Conservation (phyloP, 1,140 invertebrate species). For the Drosophila nikananu region DNA sequence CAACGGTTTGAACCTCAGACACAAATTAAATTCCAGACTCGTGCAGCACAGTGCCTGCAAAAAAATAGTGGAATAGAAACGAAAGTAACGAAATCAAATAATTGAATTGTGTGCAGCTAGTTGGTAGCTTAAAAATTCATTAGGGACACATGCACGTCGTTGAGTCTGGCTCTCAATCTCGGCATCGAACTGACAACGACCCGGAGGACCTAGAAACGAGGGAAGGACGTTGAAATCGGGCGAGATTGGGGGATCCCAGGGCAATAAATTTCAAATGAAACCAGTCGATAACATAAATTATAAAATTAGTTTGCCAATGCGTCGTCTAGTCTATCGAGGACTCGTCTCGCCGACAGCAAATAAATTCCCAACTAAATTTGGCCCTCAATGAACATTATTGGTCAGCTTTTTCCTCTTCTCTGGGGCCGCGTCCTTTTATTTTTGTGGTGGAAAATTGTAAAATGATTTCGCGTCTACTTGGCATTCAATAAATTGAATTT, state of each 20-base stretch:
- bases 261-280: constrained; percentile 64
- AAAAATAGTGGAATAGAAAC: constrained; percentile 21
- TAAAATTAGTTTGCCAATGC: constrained; percentile 63
- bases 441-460: constrained; percentile 37
- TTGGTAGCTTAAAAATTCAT: constrained; percentile 62
- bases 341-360: constrained; percentile 48
- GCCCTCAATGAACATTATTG: constrained; percentile 15
- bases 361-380: constrained; percentile 45
- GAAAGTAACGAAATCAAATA: constrained; percentile 56
- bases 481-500: constrained; percentile 61
- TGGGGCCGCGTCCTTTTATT: not conserved
- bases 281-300: constrained; percentile 65
- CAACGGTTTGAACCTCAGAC: constrained; percentile 47
- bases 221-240: constrained; percentile 25
- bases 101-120: constrained; percentile 62
- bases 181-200: constrained; percentile 27
- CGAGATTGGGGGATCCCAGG: not conserved
- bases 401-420: constrained; percentile 19
- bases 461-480: constrained; percentile 35
- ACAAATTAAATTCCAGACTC: constrained; percentile 63
- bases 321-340: constrained; percentile 19
- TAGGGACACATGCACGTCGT: constrained; percentile 45
- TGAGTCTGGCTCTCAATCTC: constrained; percentile 37
- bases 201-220: not conserved
- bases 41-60: constrained; percentile 13